Evolutionary conservation across 2,888 invertebrate species (phyloP).

Genomic region (Busseola fusca): DNA sequence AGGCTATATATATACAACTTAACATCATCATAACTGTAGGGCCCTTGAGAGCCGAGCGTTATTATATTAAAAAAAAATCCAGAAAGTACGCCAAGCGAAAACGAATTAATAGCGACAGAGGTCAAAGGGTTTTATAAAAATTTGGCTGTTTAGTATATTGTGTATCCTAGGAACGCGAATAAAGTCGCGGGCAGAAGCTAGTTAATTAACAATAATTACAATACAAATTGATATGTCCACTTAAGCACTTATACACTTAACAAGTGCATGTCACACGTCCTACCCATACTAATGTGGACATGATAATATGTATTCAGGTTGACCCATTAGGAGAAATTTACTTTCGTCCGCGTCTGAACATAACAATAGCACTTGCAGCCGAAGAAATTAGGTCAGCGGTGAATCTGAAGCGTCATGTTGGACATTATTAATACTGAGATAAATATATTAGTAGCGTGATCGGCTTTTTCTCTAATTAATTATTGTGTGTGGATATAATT

Average conservation of each 20-base stretch:
- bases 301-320: slow-evolving; percentile 77
- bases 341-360: slow-evolving; percentile 72
- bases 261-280: slow-evolving; percentile 53
- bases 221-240: slow-evolving; percentile 49
- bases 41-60: neutral
- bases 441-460: slow-evolving; percentile 46
- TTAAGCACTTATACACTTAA: slow-evolving; percentile 40
- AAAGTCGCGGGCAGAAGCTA: neutral
- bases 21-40: neutral
- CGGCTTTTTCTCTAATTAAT: slow-evolving; percentile 47
- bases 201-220: slow-evolving; percentile 51
- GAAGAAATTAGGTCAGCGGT: slow-evolving; percentile 70
- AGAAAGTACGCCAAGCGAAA: neutral
- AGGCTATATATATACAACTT: neutral
- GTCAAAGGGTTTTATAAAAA: neutral
- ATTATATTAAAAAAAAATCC: neutral
- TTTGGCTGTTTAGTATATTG: neutral
- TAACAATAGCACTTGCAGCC: slow-evolving; percentile 67
- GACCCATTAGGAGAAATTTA: slow-evolving; percentile 79
- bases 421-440: slow-evolving; percentile 42
- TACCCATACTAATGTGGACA: slow-evolving; percentile 68
- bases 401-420: slow-evolving; percentile 52
- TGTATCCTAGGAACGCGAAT: neutral
- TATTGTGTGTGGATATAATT: slow-evolving; percentile 30
- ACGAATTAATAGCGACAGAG: neutral